Base-by-base conservation (phyloP, 2,888 invertebrate genomes). In the Pomacea canaliculata region DNA sequence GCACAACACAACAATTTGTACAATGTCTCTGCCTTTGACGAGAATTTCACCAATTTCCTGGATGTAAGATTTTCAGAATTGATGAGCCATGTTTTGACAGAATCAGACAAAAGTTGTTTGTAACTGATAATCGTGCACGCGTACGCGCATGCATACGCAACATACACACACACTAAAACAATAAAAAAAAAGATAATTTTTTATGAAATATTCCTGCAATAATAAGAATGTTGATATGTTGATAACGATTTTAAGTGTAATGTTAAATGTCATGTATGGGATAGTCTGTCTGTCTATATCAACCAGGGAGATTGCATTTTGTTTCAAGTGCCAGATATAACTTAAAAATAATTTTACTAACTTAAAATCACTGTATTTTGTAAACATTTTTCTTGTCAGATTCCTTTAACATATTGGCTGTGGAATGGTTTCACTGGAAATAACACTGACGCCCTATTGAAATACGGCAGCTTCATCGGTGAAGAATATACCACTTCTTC, bases 391-490 rank as follows among this genome's bases (percentile, higher is more conserved):
- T 46, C 51, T 56, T 59, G 67, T 37, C 76, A 86, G 86, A 82
- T 86, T 16, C 83, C 84, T 1, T 76, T 86, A 67, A 80, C 83
- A 1, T 84, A 85, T 71, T 86, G 86, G 86, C 71, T 86, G 74
- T 83, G 83, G 66, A 82, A 83, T 65, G 83, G 82, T 0, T 85
- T 83, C 73, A 70, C 75, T 8, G 80, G 78, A 46, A 71, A 73
- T n/a, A 78, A 81, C 73, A 84, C 80, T n/a, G 66, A 66, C 9
- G 81, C 79, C 49, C 84, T 80, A 63, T 46, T 77, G 12, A 72
- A 19, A 16, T 85, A 69, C 76, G 80, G 84, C 51, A 48, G 49
- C 7, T 71, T 86, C 27, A 81, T 86, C 51, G 85, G 84, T 60
- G 85, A 86, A 68, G 66, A 78, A 71, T 71, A 68, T 27, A 80